Evolutionary conservation across 2,888 invertebrate species (phyloP).

Genomic region (Mactromeris polynyma): DNA sequence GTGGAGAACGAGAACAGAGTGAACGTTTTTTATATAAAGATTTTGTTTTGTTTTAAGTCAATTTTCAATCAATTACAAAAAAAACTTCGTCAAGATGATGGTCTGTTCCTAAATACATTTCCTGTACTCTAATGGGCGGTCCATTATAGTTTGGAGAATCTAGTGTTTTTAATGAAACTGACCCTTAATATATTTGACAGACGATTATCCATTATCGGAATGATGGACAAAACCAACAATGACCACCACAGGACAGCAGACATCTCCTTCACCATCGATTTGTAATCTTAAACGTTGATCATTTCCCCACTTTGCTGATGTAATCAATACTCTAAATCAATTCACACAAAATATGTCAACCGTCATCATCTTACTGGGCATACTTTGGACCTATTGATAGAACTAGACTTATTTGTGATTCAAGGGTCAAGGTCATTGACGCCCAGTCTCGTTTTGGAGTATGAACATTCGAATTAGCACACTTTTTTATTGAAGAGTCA

Average conservation of each 20-base stretch:
- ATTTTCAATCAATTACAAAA: no score
- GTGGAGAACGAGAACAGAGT: no score
- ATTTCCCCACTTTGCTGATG: background rate
- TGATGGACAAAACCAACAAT: background rate
- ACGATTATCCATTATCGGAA: background rate
- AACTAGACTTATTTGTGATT: background rate
- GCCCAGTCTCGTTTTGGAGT: background rate
- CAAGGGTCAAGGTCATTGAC: constrained; percentile 5
- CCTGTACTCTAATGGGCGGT: no score
- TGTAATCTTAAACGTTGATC: background rate
- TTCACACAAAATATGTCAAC: background rate
- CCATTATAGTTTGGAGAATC: background rate
- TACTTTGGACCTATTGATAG: background rate
- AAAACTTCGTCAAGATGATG: no score
- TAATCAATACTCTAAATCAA: background rate
- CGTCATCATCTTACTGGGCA: background rate
- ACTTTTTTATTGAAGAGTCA: background rate
- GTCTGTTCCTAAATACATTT: no score
- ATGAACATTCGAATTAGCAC: background rate
- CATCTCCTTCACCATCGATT: background rate
- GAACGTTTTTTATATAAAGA: no score
- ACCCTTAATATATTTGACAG: background rate
- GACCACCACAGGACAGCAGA: background rate
- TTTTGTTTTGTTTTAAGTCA: no score
- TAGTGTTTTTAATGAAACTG: background rate